A percentile compares a stretch with the other conserved stretches of the same genome.
Conservation (phyloP, 1,140 invertebrate species). For the Bombus pascuorum region DNA sequence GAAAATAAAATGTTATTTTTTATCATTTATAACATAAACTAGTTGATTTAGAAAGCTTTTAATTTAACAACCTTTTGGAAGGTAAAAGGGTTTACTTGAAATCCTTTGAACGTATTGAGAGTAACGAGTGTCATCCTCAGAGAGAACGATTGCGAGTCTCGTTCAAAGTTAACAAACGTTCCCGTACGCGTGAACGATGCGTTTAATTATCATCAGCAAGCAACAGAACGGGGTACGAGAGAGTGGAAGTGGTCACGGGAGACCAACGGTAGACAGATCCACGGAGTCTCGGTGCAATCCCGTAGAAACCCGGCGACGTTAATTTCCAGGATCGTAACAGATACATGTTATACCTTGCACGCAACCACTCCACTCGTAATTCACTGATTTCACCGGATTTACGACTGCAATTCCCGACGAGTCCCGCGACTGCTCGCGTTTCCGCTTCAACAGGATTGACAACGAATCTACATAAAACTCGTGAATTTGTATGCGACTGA, state of each 20-base stretch:
- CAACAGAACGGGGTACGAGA: conserved; percentile 8
- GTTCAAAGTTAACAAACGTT: conserved; percentile 2
- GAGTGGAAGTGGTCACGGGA: conserved; percentile 36
- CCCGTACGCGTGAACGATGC: conserved; percentile 17
- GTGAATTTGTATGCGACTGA: not conserved
- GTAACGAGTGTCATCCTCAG: not conserved
- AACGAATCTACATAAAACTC: conserved; percentile 10
- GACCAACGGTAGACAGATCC: conserved; percentile 47
- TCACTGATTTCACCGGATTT: conserved; percentile 63
- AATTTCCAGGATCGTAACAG: conserved; percentile 53
- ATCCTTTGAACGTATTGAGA: too few relatives aligned
- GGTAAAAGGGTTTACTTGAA: not conserved
- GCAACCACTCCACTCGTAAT: conserved; percentile 33
- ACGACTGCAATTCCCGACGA: conserved; percentile 61
- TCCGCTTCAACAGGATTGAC: conserved; percentile 46
- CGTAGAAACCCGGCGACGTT: conserved; percentile 57
- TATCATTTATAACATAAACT: not conserved
- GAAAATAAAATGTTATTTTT: not conserved
- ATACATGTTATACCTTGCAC: conserved; percentile 42
- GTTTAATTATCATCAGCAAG: conserved; percentile 53
- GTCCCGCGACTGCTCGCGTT: conserved; percentile 46
- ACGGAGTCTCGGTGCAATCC: conserved; percentile 52
- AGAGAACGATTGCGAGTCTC: not conserved
- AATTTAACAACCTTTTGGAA: not conserved
- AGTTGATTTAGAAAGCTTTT: too few relatives aligned